Percentiles rank a stretch among this genome's conserved stretches.
These are phyloP conservation scores for Phortica variegata DNA, from an alignment of 1,140 invertebrate genomes.

Conservation along the genomic window DNA sequence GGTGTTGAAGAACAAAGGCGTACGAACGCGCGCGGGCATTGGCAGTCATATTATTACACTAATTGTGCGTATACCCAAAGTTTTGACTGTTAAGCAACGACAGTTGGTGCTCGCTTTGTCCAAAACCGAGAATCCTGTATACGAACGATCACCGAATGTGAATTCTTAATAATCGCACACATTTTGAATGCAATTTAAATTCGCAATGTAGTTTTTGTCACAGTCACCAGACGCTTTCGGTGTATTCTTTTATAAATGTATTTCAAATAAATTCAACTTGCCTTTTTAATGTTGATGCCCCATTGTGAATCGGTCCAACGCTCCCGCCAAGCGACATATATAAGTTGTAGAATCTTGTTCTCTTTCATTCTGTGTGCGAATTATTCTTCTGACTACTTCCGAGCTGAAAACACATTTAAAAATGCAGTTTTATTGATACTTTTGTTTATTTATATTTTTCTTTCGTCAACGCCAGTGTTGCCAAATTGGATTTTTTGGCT, in stretches of 20 bases:
- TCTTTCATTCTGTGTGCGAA: conserved; percentile 28
- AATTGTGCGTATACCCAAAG: conserved; percentile 39
- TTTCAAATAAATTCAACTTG: conserved; percentile 36
- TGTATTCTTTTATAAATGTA: neutral
- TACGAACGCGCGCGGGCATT: conserved; percentile 23
- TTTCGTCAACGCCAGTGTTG: too few relatives aligned
- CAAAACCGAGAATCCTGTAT: conserved; percentile 38
- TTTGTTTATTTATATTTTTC: too few relatives aligned
- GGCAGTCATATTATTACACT: conserved; percentile 45
- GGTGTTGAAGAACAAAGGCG: conserved; percentile 34
- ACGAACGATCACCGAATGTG: neutral
- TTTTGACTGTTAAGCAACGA: conserved; percentile 43
- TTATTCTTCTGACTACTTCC: neutral
- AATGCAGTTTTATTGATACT: too few relatives aligned
- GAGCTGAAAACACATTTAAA: neutral
- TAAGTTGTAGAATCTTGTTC: conserved; percentile 44
- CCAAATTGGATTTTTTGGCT: conserved; percentile 1
- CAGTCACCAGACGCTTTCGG: too few relatives aligned
- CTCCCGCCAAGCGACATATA: conserved; percentile 80
- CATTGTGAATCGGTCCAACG: conserved; percentile 92
- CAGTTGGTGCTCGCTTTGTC: conserved; percentile 43
- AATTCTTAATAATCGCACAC: neutral
- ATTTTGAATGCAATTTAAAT: conserved; percentile 16
- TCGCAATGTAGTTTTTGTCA: conserved; percentile 28
- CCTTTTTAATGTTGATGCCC: conserved; percentile 93